Conservation (phyloP, 2,888 invertebrate species). For the Drosophila antonietae region DNA sequence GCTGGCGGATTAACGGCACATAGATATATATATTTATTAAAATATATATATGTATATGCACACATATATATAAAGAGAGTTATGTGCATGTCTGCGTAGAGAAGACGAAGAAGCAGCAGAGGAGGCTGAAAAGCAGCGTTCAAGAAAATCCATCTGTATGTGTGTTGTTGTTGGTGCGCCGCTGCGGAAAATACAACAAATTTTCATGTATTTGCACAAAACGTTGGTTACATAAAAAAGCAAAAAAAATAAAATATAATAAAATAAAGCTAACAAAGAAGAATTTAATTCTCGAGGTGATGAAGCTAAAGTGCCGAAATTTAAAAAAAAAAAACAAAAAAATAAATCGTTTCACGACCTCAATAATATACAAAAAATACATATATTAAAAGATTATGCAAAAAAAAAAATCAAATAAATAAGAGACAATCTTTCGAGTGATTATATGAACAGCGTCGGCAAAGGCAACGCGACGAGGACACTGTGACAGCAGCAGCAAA, state of each 20-base stretch:
- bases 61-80: slow-evolving; percentile 42
- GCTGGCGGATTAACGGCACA: slow-evolving; percentile 81
- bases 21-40: slow-evolving; percentile 49
- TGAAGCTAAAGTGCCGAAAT: slow-evolving; percentile 45
- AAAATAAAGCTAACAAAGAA: slow-evolving; percentile 3
- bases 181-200: slow-evolving; percentile 64
- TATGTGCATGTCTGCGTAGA: slow-evolving; percentile 72
- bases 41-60: slow-evolving; percentile 35
- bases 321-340: slow-evolving; percentile 11
- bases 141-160: slow-evolving; percentile 72
- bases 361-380: slow-evolving; percentile 5
- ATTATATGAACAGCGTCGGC: slow-evolving; percentile 42
- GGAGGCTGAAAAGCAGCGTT: slow-evolving; percentile 67
- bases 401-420: slow-evolving; percentile 3
- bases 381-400: slow-evolving; percentile 29
- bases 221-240: slow-evolving; percentile 72
- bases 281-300: slow-evolving; percentile 48
- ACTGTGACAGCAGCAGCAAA: slow-evolving; percentile 49
- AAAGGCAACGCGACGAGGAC: slow-evolving; percentile 44
- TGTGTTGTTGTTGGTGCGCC: slow-evolving; percentile 69
- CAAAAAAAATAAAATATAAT: background rate
- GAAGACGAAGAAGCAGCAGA: slow-evolving; percentile 15
- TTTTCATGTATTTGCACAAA: slow-evolving; percentile 68
- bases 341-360: slow-evolving; percentile 17
- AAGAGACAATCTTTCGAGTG: slow-evolving; percentile 39